Conservation (phyloP, 2,113 vertebrate species). For the Strigops habroptila region DNA sequence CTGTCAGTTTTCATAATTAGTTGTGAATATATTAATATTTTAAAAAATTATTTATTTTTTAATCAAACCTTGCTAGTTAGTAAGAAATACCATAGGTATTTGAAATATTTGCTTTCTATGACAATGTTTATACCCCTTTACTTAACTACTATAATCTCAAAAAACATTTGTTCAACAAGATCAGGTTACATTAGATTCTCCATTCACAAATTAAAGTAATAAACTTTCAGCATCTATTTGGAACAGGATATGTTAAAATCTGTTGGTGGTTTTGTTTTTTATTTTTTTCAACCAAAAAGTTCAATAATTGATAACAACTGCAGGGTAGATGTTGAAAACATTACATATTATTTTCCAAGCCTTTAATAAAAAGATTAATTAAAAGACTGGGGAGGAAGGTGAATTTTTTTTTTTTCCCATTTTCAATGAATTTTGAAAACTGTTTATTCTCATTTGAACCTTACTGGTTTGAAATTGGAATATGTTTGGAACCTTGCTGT, state of each 20-base stretch:
- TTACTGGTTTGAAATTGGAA: not conserved
- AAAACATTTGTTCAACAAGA: not conserved
- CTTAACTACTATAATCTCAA: not conserved
- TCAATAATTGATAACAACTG: not conserved
- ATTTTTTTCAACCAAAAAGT: not conserved
- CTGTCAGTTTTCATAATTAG: not conserved
- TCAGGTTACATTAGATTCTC: not conserved
- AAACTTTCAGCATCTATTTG: not conserved
- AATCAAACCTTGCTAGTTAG: not conserved
- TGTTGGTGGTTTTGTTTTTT: accelerated
- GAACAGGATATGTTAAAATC: not conserved
- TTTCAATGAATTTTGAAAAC: not conserved
- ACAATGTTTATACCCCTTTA: not conserved
- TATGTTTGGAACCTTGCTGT: not conserved
- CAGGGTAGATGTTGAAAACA: not conserved
- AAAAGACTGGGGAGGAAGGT: not conserved
- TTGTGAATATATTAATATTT: not conserved
- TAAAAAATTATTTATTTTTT: not conserved
- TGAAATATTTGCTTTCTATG: not conserved
- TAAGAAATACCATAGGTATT: not conserved
- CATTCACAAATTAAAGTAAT: not conserved
- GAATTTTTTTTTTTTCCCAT: not conserved
- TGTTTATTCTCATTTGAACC: not conserved
- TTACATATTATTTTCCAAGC: not conserved
- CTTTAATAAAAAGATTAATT: not conserved